Conservation (phyloP, 2,888 invertebrate genomes). For the Parnassius smintheus region DNA sequence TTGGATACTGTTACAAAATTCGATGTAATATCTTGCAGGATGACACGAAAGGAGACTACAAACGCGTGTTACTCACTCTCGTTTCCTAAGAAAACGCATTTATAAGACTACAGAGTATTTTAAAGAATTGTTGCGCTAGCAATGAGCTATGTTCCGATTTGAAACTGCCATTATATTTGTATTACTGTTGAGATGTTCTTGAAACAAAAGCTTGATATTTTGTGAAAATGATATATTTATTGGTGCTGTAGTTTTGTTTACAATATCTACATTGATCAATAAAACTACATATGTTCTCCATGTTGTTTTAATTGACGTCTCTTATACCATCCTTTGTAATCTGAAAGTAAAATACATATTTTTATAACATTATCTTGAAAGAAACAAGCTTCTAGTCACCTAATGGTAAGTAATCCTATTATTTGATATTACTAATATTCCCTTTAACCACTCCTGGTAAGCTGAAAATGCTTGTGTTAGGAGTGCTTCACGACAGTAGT, state of each 20-base stretch:
- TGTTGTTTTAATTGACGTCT: conserved; percentile 57
- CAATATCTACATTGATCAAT: conserved; percentile 71
- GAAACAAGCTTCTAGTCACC: no score
- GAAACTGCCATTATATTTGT: conserved; percentile 71
- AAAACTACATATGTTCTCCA: conserved; percentile 69
- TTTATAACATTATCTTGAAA: neutral
- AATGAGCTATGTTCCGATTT: conserved; percentile 49
- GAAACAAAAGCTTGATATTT: conserved; percentile 74
- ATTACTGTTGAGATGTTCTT: conserved; percentile 67
- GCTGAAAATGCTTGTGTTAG: no score
- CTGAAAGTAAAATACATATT: conserved; percentile 52
- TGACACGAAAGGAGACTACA: conserved; percentile 87
- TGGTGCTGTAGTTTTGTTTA: conserved; percentile 80
- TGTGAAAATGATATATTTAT: conserved; percentile 79
- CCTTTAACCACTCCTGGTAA: no score
- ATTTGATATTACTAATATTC: no score
- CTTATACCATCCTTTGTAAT: conserved; percentile 75
- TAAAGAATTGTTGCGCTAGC: conserved; percentile 36
- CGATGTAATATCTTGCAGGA: conserved; percentile 82
- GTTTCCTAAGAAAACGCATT: conserved; percentile 66
- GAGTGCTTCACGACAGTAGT: no score
- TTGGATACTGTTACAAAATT: conserved; percentile 41
- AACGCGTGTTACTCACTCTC: conserved; percentile 83
- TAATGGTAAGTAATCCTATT: no score
- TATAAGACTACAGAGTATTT: conserved; percentile 48